phyloP scores from a whole-genome alignment of 2,797 vertebrate species.

The Amphiprion clarkii region DNA sequence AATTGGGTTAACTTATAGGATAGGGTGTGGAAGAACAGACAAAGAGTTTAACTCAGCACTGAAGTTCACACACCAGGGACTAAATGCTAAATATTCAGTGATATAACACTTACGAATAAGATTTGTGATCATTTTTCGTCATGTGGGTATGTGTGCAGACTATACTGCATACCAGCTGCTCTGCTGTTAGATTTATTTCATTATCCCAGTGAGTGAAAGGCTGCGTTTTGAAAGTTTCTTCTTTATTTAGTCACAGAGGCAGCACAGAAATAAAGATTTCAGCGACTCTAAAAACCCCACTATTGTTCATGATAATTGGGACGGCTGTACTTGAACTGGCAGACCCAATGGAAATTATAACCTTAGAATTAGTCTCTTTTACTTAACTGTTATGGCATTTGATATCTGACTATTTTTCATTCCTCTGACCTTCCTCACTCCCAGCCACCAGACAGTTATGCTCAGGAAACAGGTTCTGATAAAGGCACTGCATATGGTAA shows the following conservation, averaged over 20 bases:
- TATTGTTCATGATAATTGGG: neutral
- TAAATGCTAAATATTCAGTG: too few species aligned
- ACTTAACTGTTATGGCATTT: neutral
- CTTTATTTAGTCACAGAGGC: slow-evolving; percentile 9
- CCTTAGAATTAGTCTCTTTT: neutral
- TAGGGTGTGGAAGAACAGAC: neutral
- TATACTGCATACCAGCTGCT: too few species aligned
- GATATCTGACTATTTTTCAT: neutral
- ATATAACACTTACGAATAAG: too few species aligned
- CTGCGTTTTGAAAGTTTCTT: neutral
- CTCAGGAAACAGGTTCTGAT: neutral
- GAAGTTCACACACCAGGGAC: too few species aligned
- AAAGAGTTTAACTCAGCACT: neutral
- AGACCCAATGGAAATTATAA: neutral
- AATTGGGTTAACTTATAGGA: slow-evolving; percentile 11
- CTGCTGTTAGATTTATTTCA: neutral
- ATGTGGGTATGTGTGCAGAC: neutral
- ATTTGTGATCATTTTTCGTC: neutral
- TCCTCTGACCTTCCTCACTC: neutral
- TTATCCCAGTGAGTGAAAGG: slow-evolving; percentile 11
- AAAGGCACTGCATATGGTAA: neutral
- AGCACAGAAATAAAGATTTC: neutral
- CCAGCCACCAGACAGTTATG: neutral
- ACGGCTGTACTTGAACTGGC: neutral
- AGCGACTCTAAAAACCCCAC: neutral